Evolutionary conservation across 2,113 vertebrate species (phyloP), one percentile per base, ranked within the genome.

Genomic region (Drymodes brunneopygia): DNA sequence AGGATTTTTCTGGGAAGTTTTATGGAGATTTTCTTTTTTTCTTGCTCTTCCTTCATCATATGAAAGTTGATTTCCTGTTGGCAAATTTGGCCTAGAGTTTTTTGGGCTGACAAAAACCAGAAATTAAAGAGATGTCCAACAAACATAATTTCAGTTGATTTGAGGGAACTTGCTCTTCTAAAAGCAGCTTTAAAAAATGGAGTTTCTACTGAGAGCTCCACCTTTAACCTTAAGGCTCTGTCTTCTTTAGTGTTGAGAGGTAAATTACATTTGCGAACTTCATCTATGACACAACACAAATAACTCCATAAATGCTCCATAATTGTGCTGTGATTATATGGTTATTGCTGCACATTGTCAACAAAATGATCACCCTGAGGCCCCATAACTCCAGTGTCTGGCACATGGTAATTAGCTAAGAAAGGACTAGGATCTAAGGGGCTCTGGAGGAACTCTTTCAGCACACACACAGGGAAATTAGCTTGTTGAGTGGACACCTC

Each of bases 341-440:
- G 91, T 93, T 94, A 97, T 88, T 89, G 96, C 92, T 81, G 81
- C 94, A 86, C 57, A 96, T 95, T 94, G 96, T 97, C 97, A 97
- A 97, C 94, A 97, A 95, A 96, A 96, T 91, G 21, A 93, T 95
- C 94, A 96, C 90, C 93, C 86, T 62, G 74, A 86, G 60, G 90
- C 50, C 95, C 90, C 42, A 73, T 92, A 94, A 94, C 90, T 95
- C 88, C 86, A 62, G 67, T 77, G 86, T 86, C 28, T 57, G 79
- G 88, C 88, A 95, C 90, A 54, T 65, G 78, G 81, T 92, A 95
- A 96, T 97, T 97, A 97, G 64, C 80, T 81, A 79, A 92, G 94
- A 90, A 89, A 92, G 83, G 19, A 47, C 64, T 33, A 33, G 62
- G 29, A 97, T 86, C 67, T 80, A 77, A 92, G 79, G 44, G 65